Percentiles rank a stretch among this genome's conserved stretches.
Conservation (phyloP, 2,888 invertebrate species). For the Eupithecia abbreviata region DNA sequence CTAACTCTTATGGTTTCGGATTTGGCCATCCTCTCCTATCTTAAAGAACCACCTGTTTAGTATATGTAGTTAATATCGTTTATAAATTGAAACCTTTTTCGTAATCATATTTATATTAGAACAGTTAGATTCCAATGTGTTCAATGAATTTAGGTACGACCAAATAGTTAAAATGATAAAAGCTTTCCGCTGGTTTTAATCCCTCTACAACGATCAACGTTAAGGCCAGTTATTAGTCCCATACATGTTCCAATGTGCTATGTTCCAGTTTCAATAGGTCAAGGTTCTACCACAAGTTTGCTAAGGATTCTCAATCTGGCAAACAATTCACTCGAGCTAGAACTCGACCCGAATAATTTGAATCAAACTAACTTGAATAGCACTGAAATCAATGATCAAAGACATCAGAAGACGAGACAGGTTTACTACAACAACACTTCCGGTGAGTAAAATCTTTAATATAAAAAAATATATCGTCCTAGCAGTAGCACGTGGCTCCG, state of each 20-base stretch:
- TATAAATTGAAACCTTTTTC: background rate
- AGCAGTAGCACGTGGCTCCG: no score
- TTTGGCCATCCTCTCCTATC: no score
- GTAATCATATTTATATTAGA: background rate
- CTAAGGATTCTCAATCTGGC: constrained; percentile 69
- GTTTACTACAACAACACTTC: constrained; percentile 53
- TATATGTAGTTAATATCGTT: background rate
- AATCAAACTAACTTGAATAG: constrained; percentile 52
- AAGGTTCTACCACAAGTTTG: constrained; percentile 56
- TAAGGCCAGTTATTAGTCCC: background rate
- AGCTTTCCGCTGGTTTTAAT: no score
- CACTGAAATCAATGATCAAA: constrained; percentile 48
- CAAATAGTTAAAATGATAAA: background rate
- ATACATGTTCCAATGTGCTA: background rate
- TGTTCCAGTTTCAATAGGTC: background rate
- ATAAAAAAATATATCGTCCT: background rate
- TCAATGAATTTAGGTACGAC: background rate
- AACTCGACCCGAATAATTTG: constrained; percentile 65
- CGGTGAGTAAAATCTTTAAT: constrained; percentile 47
- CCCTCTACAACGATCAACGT: no score
- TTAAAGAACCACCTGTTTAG: no score
- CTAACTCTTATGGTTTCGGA: no score
- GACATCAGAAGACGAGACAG: constrained; percentile 64
- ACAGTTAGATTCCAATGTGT: no score
- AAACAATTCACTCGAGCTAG: constrained; percentile 59